Percentiles rank a stretch among this genome's conserved stretches.
phyloP scores from a whole-genome alignment of 2,113 vertebrate genomes.

The Passer montanus region DNA sequence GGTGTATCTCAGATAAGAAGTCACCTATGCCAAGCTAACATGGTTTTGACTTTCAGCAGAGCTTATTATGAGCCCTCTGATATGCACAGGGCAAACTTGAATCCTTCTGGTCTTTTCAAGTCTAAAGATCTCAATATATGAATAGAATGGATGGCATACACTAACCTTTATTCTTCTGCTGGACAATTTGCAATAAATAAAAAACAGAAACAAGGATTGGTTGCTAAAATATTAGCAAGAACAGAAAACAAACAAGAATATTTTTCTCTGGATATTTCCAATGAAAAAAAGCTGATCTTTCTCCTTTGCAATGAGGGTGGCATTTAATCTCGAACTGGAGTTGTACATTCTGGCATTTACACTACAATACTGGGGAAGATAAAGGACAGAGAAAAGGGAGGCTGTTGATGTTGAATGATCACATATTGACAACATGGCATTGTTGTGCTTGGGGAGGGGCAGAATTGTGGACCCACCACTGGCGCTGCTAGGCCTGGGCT shows the following conservation, averaged over 20 bases:
- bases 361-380: constrained; percentile 13
- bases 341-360: constrained; percentile 1
- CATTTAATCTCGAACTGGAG: constrained; percentile 24
- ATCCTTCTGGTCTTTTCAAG: neutral
- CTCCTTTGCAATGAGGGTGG: constrained; percentile 30
- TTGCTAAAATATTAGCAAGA: neutral
- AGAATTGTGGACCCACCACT: neutral
- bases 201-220: neutral
- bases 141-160: neutral
- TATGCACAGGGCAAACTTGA: neutral
- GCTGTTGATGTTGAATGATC: constrained; percentile 37
- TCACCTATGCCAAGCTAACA: neutral
- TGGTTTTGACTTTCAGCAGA: neutral
- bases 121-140: neutral
- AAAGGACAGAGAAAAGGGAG: neutral
- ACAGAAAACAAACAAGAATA: neutral
- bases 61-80: neutral
- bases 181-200: neutral
- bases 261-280: neutral
- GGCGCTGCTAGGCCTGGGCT: neutral
- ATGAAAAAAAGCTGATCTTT: neutral
- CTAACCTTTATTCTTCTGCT: neutral
- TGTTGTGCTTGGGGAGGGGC: constrained; percentile 24
- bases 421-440: constrained; percentile 44
- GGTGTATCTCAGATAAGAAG: neutral